Base-by-base conservation (phyloP, 2,113 vertebrate species). In the Neotragus moschatus region DNA sequence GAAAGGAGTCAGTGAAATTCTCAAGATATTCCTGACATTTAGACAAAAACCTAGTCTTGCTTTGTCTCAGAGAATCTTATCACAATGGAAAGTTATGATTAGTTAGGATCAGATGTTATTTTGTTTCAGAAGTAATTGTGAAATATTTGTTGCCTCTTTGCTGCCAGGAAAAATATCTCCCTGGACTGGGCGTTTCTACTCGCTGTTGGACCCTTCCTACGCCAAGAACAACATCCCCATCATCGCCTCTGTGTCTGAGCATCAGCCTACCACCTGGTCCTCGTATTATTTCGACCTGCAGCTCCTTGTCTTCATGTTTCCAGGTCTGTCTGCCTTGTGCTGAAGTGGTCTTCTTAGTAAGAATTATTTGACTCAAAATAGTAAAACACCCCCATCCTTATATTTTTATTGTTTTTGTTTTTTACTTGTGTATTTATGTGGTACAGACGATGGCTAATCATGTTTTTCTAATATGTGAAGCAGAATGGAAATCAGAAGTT, bases 181-280 rank as follows among this genome's bases (percentile, higher is more conserved):
- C 0, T 99, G 99, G 99, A 99, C 99, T 0, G 99, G 99, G 0
- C 99, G 99, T 81, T 99, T 99, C 98, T 99, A 99, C 98, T 99
- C 99, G 3, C 98, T 99, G 91, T 98, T 99, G 98, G 99, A 99
- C 84, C 99, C 99, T 4, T 99, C 99, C 11, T 99, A 99, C 0
- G 99, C 99, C 21, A 99, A 99, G 98, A 99, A 99, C 99, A 99
- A 99, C 98, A 99, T 99, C 96, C 99, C 99, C 95, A 99, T 99
- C 98, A 99, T 99, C 0, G 99, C 99, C 70, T 99, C 99, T 0
- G 99, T 99, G 95, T 99, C 99, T 0, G 99, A 99, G 98, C 99
- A 99, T 84, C 99, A 99, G 98, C 99, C 99, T 93, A 99, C 99
- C 9, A 99, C 99, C 15, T 99, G 99, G 99, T 99, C 99, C 77